These are phyloP conservation scores for Cairina moschata DNA, from an alignment of 2,113 vertebrate species.

Conservation along the genomic window DNA sequence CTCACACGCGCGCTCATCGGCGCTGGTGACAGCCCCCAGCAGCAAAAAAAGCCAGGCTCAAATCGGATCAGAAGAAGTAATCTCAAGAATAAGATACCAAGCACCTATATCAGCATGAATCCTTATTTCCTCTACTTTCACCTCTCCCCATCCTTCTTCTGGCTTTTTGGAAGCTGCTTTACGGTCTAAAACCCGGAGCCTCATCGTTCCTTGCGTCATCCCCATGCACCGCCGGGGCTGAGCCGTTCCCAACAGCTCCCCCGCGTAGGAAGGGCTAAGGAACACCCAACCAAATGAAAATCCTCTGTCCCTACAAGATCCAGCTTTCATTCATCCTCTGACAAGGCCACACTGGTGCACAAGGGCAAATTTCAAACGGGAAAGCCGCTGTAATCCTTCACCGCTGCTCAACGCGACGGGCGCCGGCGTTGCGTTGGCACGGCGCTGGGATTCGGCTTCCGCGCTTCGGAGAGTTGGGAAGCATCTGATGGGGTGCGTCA, in stretches of 20 bases:
- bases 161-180: not conserved
- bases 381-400: not conserved
- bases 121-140: not conserved
- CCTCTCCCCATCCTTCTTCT: not conserved
- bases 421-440: not conserved
- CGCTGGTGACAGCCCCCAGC: not conserved
- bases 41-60: not conserved
- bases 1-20: not conserved
- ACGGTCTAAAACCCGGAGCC: not conserved
- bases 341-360: not conserved
- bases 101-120: not conserved
- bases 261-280: not conserved
- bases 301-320: not conserved
- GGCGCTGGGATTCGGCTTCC: not conserved
- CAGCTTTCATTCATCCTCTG: not conserved
- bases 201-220: too few species aligned
- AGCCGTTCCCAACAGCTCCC: not conserved
- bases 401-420: not conserved
- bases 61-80: not conserved
- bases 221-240: rapidly evolving
- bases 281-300: not conserved
- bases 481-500: not conserved
- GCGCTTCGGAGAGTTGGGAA: not conserved
- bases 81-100: not conserved
- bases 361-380: not conserved